Evolutionary conservation across 2,113 vertebrate species (phyloP), one percentile per base, ranked within the genome.

Genomic region (Siphamia tubifer): DNA sequence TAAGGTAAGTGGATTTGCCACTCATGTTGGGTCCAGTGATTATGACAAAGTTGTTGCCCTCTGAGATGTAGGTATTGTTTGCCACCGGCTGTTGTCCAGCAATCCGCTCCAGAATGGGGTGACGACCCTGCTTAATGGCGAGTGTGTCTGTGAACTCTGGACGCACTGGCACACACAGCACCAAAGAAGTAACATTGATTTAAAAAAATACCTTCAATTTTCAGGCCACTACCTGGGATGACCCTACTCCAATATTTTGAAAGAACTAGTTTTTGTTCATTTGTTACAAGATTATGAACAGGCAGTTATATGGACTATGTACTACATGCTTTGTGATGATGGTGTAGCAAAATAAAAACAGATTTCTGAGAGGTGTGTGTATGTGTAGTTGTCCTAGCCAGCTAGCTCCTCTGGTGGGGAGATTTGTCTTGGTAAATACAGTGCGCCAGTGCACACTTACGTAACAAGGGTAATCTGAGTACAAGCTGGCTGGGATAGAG

Each of bases 1-100:
- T 99, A 68, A 99, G 89, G 80, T 97, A 99, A 1, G 96, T 99
- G 68, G 96, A 98, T 78, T 99, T 99, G 57, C 98, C 98, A 66
- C 96, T 99, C 97, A 99, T 99, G 85, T 99, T 99, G 65, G 96
- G 97, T 62, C 97, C 97, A 13, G 98, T 98, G 72, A 99, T 92
- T 74, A 99, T 94, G 68, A 95, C 75, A 85, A 98, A 96, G 90
- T 98, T 98, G 87, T 90, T 96, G 63, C 96, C 95, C 83, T 96
- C 96, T 11, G 94, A 95, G 74, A 98, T 92, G 67, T 95, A 98
- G 0, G 91, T 94, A 83, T 97, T 95, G 84, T 99, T 98, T 11
- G 95, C 84, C 20, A 99, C 83, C 13, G 95, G 94, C 87, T 95
- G 94, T 79, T 97, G 95, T 79, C 93, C 19, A 49, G 91, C 88